Evolutionary conservation across 2,797 vertebrate species (phyloP).

Genomic region (Okamejei kenojei): DNA sequence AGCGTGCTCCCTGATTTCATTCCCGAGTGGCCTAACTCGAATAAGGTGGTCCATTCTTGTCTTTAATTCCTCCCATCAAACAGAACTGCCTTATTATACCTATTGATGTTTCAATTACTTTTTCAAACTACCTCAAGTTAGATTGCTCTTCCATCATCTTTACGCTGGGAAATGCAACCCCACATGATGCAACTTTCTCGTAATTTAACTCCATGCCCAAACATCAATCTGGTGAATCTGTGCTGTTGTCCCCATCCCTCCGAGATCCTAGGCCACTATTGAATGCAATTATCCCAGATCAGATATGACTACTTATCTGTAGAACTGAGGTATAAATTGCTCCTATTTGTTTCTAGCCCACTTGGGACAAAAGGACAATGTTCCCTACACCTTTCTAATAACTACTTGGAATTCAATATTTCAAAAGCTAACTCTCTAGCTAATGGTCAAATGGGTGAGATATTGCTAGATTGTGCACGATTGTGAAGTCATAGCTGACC

Average conservation of each 20-base stretch:
- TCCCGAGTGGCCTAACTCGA: not conserved
- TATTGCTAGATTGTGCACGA: not conserved
- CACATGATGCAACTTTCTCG: not conserved
- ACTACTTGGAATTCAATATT: not conserved
- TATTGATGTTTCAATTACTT: not conserved
- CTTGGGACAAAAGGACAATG: not conserved
- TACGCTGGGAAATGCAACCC: not conserved
- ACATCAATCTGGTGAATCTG: not conserved
- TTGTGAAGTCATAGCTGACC: not conserved
- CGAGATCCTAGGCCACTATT: not conserved
- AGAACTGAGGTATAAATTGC: not conserved
- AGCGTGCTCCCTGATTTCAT: not conserved
- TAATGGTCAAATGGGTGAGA: not conserved
- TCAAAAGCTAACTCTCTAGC: not conserved
- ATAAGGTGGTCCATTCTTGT: not conserved
- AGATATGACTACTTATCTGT: too few species aligned
- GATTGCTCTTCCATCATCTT: not conserved
- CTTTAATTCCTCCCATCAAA: not conserved
- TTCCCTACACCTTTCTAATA: not conserved
- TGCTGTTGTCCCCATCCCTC: not conserved
- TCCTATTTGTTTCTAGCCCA: not conserved
- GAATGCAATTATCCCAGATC: not conserved
- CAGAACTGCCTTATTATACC: not conserved
- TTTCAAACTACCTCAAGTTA: not conserved
- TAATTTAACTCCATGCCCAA: not conserved